These are phyloP conservation scores for Lethenteron camtschaticum DNA, from an alignment of 2,113 vertebrate genomes.

Conservation along the genomic window DNA sequence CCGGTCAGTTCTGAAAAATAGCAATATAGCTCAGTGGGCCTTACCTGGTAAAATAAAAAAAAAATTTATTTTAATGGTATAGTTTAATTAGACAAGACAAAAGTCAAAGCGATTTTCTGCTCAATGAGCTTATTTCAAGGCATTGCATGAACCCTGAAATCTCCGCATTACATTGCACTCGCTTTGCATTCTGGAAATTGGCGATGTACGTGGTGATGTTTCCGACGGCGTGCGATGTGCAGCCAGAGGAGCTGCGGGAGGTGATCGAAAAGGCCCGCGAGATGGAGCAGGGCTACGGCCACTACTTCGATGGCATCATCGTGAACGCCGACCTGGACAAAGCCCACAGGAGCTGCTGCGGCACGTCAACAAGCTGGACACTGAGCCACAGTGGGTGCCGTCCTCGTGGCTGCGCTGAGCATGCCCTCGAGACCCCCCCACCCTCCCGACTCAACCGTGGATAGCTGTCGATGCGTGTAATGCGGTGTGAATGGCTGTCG, in stretches of 20 bases:
- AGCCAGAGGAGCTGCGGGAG: constrained; percentile 74
- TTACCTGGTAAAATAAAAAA: background rate
- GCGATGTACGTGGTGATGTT: background rate
- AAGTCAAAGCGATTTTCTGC: background rate
- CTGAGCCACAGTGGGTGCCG: constrained; percentile 92
- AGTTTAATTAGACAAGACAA: background rate
- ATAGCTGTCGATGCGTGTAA: too few relatives aligned
- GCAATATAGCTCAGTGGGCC: too few relatives aligned
- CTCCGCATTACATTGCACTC: background rate
- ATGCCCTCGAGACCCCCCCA: too few relatives aligned
- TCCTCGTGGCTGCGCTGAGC: constrained; percentile 54
- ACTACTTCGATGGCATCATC: constrained; percentile 64
- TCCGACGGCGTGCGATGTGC: constrained; percentile 10
- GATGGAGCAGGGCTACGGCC: constrained; percentile 73
- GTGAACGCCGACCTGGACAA: constrained; percentile 64
- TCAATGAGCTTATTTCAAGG: background rate
- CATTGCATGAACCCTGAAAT: background rate
- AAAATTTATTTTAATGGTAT: background rate
- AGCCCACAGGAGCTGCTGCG: constrained; percentile 52
- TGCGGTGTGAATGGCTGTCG: too few relatives aligned
- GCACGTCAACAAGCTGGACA: constrained; percentile 72
- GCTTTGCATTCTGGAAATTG: background rate
- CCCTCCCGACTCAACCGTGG: too few relatives aligned
- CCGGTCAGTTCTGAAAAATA: too few relatives aligned
- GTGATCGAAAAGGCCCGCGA: constrained; percentile 75